A percentile compares a stretch with the other conserved stretches of the same genome.
Evolutionary conservation across 2,113 vertebrate genomes (phyloP).

Genomic region (Antigone vipio): DNA sequence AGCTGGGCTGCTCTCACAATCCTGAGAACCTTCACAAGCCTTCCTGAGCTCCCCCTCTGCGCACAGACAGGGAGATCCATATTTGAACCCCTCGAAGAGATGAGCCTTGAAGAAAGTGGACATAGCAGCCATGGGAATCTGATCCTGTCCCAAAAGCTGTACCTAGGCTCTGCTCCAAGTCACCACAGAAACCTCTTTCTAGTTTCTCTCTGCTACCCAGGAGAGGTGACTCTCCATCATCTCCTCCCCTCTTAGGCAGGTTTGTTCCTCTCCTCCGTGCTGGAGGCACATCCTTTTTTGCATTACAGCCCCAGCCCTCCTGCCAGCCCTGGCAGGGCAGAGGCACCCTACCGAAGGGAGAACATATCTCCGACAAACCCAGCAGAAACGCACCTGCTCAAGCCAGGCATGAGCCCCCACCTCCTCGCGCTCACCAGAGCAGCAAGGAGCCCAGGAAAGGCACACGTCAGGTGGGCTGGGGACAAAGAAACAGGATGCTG

Average conservation of each 20-base stretch:
- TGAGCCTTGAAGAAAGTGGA: not conserved
- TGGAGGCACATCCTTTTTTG: not conserved
- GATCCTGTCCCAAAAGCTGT: not conserved
- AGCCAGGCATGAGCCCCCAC: not conserved
- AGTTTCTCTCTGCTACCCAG: not conserved
- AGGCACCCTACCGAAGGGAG: not conserved
- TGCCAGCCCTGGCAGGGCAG: not conserved
- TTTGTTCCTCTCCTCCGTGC: not conserved
- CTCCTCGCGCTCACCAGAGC: not conserved
- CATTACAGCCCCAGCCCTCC: not conserved
- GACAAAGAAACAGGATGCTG: not conserved
- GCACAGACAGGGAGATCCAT: not conserved
- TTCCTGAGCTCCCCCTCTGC: not conserved
- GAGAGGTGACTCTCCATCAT: not conserved
- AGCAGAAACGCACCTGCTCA: not conserved
- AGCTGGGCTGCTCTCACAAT: not conserved
- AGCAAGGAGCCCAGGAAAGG: not conserved
- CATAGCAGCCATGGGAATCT: not conserved
- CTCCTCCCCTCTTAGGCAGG: not conserved
- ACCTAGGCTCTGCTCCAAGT: not conserved
- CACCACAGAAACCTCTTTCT: not conserved
- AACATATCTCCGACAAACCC: not conserved
- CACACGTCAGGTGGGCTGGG: fast-evolving
- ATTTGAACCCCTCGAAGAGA: not conserved
- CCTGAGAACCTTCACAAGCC: not conserved